These are phyloP conservation scores for Synergus umbraculus DNA, from an alignment of 2,888 invertebrate genomes.

Conservation along the genomic window DNA sequence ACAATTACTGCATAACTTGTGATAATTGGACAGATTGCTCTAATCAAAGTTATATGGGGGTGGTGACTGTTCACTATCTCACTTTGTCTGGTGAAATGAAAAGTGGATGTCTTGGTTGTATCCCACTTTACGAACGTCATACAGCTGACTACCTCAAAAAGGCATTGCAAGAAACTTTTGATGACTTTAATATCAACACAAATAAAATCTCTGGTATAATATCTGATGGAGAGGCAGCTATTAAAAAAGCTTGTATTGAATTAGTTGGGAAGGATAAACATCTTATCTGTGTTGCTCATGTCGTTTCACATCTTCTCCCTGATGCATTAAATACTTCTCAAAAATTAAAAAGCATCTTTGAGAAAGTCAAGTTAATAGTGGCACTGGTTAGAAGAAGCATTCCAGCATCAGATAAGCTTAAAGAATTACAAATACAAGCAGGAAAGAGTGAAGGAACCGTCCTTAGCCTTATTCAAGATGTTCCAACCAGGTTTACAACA, in stretches of 20 bases:
- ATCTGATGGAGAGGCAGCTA: constrained; percentile 47
- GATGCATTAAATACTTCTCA: constrained; percentile 39
- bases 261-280: constrained; percentile 47
- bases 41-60: too few relatives aligned
- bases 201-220: constrained; percentile 48
- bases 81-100: too few relatives aligned
- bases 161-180: constrained; percentile 35
- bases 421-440: constrained; percentile 47
- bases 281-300: constrained; percentile 49
- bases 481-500: constrained; percentile 51
- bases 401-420: constrained; percentile 51
- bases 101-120: constrained; percentile 44
- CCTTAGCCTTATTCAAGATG: constrained; percentile 51
- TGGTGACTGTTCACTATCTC: too few relatives aligned
- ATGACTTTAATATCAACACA: constrained; percentile 38
- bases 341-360: constrained; percentile 41
- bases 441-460: constrained; percentile 50
- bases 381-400: constrained; percentile 50
- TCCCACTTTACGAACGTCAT: constrained; percentile 49
- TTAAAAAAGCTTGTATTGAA: constrained; percentile 47
- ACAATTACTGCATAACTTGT: too few relatives aligned
- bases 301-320: constrained; percentile 46
- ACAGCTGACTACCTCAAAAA: constrained; percentile 50
- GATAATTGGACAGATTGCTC: too few relatives aligned
- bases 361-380: constrained; percentile 51